phyloP scores from a whole-genome alignment of 2,888 invertebrate genomes.

The Cantharis nigra region DNA sequence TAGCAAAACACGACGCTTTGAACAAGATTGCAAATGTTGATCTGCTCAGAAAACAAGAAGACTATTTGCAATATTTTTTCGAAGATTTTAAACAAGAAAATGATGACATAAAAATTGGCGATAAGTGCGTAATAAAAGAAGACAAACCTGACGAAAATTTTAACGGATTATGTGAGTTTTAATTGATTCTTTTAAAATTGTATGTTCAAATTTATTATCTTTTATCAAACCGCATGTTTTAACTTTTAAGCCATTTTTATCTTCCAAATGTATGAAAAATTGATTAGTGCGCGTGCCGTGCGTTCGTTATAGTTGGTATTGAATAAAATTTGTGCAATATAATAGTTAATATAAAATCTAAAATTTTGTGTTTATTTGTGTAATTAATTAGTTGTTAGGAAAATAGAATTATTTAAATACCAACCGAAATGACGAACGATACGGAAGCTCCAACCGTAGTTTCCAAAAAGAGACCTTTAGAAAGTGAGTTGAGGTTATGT shows the following conservation, averaged over 20 bases:
- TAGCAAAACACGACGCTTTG: neutral
- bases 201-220: neutral
- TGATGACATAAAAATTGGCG: neutral
- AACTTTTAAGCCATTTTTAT: neutral
- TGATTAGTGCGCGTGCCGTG: neutral
- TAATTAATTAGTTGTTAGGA: neutral
- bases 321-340: neutral
- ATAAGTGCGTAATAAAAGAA: neutral
- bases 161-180: neutral
- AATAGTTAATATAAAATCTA: neutral
- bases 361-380: neutral
- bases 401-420: neutral
- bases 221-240: neutral
- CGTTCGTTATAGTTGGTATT: neutral
- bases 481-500: constrained; percentile 14
- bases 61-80: neutral
- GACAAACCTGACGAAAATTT: neutral
- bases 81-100: neutral
- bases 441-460: neutral
- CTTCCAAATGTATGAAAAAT: neutral
- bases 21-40: neutral
- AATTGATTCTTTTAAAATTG: neutral
- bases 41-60: neutral
- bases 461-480: constrained; percentile 6
- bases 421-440: constrained; percentile 9